Base-by-base conservation (phyloP, 2,888 invertebrate species). In the Catocala sponsa region DNA sequence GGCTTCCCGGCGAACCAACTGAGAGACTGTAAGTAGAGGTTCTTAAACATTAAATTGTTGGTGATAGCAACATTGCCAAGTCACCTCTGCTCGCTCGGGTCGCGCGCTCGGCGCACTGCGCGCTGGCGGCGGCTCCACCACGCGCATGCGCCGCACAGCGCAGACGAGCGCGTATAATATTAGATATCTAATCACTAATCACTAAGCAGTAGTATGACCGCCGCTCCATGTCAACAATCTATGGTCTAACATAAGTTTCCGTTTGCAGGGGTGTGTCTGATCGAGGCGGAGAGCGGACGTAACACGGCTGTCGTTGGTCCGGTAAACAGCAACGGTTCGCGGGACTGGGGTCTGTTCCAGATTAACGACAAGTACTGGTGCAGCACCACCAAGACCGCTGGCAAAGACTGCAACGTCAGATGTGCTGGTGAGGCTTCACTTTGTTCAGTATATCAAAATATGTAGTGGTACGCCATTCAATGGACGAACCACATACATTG, bases 301-400 rank as follows among this genome's bases (percentile, higher is more conserved):
- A 84, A 91, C 64, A 95, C 95, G 0, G 83, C 87, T 54, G 90
- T 87, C 33, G 75, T 89, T 43, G 91, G 94, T 0, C 86, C 55
- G 11, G 66, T 80, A 6, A 95, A 95, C 78, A 78, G 66, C 46
- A 92, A 95, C 80, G 95, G 95, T 0, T 94, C 94, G 50, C 80
- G 83, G 13, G 95, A 95, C 85, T 94, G 92, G 76, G 95, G 95
- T 0, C 94, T 95, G 55, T 94, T 91, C 84, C 94, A 93, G 83
- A 91, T 94, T 70, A 94, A 91, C 73, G 89, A 91, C 78, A 86
- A 83, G 43, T 91, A 89, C 72, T 94, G 92, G 93, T 94, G 94
- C 76, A 87, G 82, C 65, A 84, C 80, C 12, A 85, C 84, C 6
- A 68, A 62, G 46, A 77, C 74, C 0, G 72, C 86, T 1, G 93